Conservation (phyloP, 2,113 vertebrate species). For the Mirza zaza region DNA sequence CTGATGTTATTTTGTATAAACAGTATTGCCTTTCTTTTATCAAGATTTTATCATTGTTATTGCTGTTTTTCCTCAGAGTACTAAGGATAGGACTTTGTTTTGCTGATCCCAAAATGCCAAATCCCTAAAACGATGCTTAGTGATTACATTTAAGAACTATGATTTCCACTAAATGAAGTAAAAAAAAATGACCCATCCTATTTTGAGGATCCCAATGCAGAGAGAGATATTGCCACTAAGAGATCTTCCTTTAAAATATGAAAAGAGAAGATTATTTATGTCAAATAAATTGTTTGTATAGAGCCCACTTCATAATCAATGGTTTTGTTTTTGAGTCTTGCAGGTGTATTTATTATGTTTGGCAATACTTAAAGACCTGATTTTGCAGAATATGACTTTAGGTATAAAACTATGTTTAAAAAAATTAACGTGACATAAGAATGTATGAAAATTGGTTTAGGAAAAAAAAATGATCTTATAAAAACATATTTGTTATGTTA, state of each 20-base stretch:
- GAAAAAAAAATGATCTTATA: neutral
- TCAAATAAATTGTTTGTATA: neutral
- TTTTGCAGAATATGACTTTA: slow-evolving; percentile 30
- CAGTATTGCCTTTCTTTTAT: neutral
- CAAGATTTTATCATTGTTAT: neutral
- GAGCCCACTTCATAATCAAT: neutral
- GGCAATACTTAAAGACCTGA: neutral
- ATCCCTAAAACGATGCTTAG: neutral
- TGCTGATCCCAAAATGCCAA: neutral
- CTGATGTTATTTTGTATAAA: neutral
- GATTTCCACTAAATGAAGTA: neutral
- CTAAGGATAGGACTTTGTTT: neutral
- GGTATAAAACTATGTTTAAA: neutral
- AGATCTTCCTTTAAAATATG: neutral
- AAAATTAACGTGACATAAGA: neutral
- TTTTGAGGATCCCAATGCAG: neutral
- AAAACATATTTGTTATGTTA: neutral
- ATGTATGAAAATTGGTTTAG: neutral
- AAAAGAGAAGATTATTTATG: neutral
- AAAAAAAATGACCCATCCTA: neutral
- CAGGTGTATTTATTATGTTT: neutral
- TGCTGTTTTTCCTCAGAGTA: neutral
- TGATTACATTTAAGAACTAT: neutral
- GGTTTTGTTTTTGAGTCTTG: neutral
- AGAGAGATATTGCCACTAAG: neutral